phyloP scores from a whole-genome alignment of 2,113 vertebrate species.

The Psittacula cyanocephala region DNA sequence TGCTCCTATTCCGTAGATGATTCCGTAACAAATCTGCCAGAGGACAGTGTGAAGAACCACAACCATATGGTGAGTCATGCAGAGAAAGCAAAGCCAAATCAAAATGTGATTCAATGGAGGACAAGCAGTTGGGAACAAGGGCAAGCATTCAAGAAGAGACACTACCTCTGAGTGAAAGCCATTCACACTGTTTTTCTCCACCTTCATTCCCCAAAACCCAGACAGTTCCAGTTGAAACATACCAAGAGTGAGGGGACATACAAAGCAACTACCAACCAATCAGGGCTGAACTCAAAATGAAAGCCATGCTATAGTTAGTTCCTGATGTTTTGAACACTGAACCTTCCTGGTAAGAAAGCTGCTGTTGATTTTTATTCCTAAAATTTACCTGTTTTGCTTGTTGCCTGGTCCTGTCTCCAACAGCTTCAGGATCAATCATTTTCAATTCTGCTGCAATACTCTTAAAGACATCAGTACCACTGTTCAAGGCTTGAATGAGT shows the following conservation, averaged over 20 bases:
- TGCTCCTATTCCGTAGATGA: slow-evolving; percentile 97
- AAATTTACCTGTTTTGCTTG: slow-evolving; percentile 92
- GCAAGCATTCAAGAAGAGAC: not conserved
- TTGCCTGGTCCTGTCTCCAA: slow-evolving; percentile 86
- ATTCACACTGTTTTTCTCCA: not conserved
- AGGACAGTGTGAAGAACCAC: not conserved
- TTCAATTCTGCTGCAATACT: slow-evolving; percentile 97
- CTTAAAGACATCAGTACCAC: slow-evolving; percentile 89
- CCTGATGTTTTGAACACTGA: not conserved
- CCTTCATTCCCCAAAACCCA: not conserved
- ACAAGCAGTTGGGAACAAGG: not conserved
- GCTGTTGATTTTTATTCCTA: not conserved
- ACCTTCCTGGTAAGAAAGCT: not conserved
- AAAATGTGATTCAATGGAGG: not conserved
- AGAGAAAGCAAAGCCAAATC: slow-evolving; percentile 11
- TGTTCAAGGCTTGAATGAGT: slow-evolving; percentile 87
- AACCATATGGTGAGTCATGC: not conserved
- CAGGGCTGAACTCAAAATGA: not conserved
- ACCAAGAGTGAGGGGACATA: not conserved
- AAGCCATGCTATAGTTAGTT: not conserved
- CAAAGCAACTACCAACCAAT: not conserved
- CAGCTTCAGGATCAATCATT: slow-evolving; percentile 80
- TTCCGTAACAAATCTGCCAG: slow-evolving; percentile 95
- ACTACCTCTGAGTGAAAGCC: not conserved
- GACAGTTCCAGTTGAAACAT: accelerated